Base-by-base conservation (phyloP, 2,888 invertebrate species). In the Epirrita christyi region DNA sequence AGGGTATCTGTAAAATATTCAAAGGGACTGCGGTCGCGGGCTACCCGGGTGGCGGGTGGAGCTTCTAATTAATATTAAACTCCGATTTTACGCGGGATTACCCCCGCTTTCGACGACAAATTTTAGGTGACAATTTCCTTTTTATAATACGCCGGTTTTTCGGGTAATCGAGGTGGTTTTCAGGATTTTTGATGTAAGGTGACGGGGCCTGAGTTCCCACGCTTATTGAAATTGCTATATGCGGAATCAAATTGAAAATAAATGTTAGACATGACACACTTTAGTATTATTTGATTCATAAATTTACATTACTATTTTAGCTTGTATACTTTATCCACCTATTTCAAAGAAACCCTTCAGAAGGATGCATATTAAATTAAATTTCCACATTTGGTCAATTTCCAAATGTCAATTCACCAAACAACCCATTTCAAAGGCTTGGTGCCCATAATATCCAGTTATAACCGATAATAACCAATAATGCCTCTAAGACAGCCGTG, bases 31-130 rank as follows among this genome's bases (percentile, higher is more conserved):
- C 69, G 71, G 71, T 67, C 68, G 62, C 64, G 67, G 32, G 9
- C 32, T 9, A 56, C 70, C 66, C 60, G 62, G 56, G 64, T 63
- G 37, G 13, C 58, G 48, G 41, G 37, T 28, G 32, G n/a, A 2
- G 32, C 38, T 38, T 64, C 70, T 76, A 81, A 83, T 83, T 81
- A 82, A 81, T 82, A 80, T 79, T 81, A 71, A 80, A 77, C 68
- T 68, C 61, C 59, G 68, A 73, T 75, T 70, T 67, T 70, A 73
- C 68, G 63, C 61, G 40, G 61, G 62, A 59, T 63, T 60, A 65
- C 68, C 61, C 66, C 52, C 61, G 64, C 55, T 66, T 66, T 63
- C 34, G 58, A 51, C 63, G 61, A 54, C 60, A 53, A 62, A 62
- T 59, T 62, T 62, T 55, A 44, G 46, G 55, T 58, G 61, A 59